A percentile compares a stretch with the other conserved stretches of the same genome.
phyloP scores from a whole-genome alignment of 2,797 vertebrate genomes.

The Stomatorhinus walkeri region DNA sequence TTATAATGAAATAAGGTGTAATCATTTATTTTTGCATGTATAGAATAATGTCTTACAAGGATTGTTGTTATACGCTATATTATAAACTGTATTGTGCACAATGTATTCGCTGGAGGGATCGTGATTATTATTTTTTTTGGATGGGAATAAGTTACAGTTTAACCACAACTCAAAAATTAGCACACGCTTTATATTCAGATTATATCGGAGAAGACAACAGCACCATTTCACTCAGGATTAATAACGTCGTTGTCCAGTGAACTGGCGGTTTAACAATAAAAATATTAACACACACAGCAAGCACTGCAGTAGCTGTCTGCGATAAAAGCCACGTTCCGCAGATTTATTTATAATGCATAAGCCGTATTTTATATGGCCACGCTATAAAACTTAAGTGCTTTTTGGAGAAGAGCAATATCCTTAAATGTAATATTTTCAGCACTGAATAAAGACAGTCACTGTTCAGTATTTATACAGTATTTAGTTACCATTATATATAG shows the following conservation, averaged over 20 bases:
- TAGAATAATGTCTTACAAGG: background rate
- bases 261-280: background rate
- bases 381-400: background rate
- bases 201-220: background rate
- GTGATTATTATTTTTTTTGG: background rate
- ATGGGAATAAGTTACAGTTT: background rate
- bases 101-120: background rate
- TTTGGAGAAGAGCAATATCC: slow-evolving; percentile 2
- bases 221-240: background rate
- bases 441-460: background rate
- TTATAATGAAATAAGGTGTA: slow-evolving; percentile 7
- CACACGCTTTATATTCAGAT: background rate
- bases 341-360: slow-evolving; percentile 11
- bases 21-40: background rate
- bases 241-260: background rate
- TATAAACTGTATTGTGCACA: background rate
- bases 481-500: background rate
- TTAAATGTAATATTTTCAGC: background rate
- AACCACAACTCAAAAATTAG: background rate
- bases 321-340: background rate
- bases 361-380: background rate
- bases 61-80: background rate
- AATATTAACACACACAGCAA: background rate
- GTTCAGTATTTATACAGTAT: background rate
- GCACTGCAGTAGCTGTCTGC: background rate